phyloP scores from a whole-genome alignment of 2,888 invertebrate genomes.

The Eupeodes luniger region DNA sequence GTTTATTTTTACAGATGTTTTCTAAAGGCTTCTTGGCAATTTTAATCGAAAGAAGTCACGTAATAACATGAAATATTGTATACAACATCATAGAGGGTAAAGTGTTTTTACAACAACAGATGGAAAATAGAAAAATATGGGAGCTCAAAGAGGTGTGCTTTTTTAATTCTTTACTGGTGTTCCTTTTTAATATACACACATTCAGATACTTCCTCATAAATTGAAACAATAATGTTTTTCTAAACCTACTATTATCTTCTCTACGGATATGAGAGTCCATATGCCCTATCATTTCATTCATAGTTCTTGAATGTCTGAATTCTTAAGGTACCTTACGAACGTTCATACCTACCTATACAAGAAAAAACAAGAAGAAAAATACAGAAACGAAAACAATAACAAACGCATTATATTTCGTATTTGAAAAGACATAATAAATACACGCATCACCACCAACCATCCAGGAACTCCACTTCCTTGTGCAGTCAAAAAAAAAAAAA shows the following conservation, averaged over 20 bases:
- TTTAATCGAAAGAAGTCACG: conserved; percentile 64
- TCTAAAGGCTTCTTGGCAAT: conserved; percentile 52
- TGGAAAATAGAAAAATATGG: background rate
- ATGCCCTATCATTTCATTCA: background rate
- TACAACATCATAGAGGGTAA: conserved; percentile 32
- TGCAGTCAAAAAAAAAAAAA: background rate
- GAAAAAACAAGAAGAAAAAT: background rate
- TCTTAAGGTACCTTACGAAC: no score
- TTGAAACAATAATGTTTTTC: conserved; percentile 16
- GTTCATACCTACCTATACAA: background rate
- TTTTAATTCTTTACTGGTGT: background rate
- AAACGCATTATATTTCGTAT: conserved; percentile 11
- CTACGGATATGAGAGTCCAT: no score
- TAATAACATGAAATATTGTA: conserved; percentile 4
- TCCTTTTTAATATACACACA: background rate
- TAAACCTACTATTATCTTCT: background rate
- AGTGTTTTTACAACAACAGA: conserved; percentile 50
- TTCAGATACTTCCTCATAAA: conserved; percentile 19
- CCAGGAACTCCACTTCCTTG: conserved; percentile 12
- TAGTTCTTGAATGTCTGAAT: no score
- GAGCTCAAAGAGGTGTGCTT: background rate
- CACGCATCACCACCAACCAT: background rate
- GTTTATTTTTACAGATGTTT: conserved; percentile 71
- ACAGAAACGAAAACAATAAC: background rate
- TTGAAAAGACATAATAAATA: conserved; percentile 22